Conservation (phyloP, 2,797 vertebrate genomes). For the Parauchenoglanis punctatus region DNA sequence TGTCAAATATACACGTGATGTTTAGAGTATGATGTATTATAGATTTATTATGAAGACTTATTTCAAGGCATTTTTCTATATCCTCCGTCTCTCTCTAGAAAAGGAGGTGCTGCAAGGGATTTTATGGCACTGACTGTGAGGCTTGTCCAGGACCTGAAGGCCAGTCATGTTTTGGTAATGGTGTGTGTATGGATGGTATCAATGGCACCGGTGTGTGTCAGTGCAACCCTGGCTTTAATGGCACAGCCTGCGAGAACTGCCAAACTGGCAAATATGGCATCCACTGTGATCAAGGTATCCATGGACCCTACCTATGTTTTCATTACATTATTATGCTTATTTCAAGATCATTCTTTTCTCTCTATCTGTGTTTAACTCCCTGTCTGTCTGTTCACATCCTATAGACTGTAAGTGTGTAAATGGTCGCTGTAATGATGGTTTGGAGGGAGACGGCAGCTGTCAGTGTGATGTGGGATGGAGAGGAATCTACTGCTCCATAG, state of each 20-base stretch:
- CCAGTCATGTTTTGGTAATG: conserved; percentile 81
- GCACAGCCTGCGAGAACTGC: conserved; percentile 89
- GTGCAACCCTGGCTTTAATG: conserved; percentile 78
- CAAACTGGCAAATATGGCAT: conserved; percentile 75
- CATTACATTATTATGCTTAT: not conserved
- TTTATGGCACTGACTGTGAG: conserved; percentile 86
- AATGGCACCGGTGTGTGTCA: conserved; percentile 81
- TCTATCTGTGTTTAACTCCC: not conserved
- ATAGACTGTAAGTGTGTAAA: conserved; percentile 83
- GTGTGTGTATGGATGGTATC: conserved; percentile 81
- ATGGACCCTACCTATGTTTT: not conserved
- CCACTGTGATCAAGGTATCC: conserved; percentile 88
- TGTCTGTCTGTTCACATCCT: conserved; percentile 10
- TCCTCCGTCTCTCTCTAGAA: conserved; percentile 68
- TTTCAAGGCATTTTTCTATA: not conserved
- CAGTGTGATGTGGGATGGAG: conserved; percentile 87
- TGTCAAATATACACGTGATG: not conserved
- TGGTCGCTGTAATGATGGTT: conserved; percentile 83
- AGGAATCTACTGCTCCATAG: conserved; percentile 78
- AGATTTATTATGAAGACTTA: not conserved
- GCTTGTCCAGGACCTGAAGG: conserved; percentile 79
- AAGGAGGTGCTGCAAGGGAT: conserved; percentile 82
- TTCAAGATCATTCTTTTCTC: not conserved
- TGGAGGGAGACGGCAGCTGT: conserved; percentile 84
- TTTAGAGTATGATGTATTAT: not conserved